phyloP scores from a whole-genome alignment of 2,113 vertebrate genomes.

The Corythoichthys haematopterus region DNA sequence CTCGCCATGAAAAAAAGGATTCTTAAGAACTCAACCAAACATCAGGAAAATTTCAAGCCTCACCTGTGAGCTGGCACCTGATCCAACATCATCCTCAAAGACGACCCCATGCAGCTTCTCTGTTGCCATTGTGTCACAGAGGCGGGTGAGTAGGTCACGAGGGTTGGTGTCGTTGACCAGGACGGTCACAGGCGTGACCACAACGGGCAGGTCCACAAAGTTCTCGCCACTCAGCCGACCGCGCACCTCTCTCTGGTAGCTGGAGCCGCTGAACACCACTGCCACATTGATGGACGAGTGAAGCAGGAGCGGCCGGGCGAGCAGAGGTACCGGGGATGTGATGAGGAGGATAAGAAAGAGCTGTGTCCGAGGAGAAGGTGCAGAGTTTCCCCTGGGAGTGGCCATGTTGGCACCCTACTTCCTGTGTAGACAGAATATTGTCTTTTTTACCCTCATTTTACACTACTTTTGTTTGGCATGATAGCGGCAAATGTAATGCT shows the following conservation, averaged over 20 bases:
- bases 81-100: slow-evolving; percentile 91
- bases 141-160: slow-evolving; percentile 85
- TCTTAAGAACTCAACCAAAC: background rate
- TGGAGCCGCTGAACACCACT: slow-evolving; percentile 88
- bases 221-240: slow-evolving; percentile 85
- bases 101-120: slow-evolving; percentile 87
- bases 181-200: slow-evolving; percentile 87
- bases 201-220: slow-evolving; percentile 89
- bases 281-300: slow-evolving; percentile 73
- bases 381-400: slow-evolving; percentile 45
- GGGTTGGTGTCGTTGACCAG: slow-evolving; percentile 92
- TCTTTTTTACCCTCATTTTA: too few species aligned
- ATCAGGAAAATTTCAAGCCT: background rate
- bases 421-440: slow-evolving; percentile 42
- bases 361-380: slow-evolving; percentile 49
- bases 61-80: slow-evolving; percentile 82
- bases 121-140: slow-evolving; percentile 82
- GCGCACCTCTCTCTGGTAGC: slow-evolving; percentile 79
- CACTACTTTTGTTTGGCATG: too few species aligned
- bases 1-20: too few species aligned
- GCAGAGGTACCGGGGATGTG: slow-evolving; percentile 40
- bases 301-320: slow-evolving; percentile 66
- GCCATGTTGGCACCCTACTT: slow-evolving; percentile 72
- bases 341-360: slow-evolving; percentile 56
- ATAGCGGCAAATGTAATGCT: too few species aligned